Conservation (phyloP, 2,888 invertebrate species). For the Agrenia bidenticulata region DNA sequence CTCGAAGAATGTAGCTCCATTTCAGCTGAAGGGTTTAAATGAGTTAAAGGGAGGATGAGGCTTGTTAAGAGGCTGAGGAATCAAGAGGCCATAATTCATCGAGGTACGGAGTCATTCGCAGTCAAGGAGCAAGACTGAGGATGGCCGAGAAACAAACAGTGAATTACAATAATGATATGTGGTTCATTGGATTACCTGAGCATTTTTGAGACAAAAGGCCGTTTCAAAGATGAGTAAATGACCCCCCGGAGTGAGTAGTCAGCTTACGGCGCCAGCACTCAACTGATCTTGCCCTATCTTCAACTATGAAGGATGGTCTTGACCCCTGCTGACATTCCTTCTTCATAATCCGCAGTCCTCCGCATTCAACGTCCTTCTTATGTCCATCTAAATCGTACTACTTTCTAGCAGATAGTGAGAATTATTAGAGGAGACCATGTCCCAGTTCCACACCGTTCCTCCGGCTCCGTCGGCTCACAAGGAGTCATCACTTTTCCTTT, state of each 20-base stretch:
- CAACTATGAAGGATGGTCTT: conserved; percentile 50
- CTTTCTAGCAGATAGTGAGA: background rate
- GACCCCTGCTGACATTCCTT: conserved; percentile 53
- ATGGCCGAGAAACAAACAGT: conserved; percentile 48
- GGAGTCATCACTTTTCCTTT: conserved; percentile 5
- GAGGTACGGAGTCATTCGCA: conserved; percentile 17
- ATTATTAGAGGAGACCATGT: background rate
- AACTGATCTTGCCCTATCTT: conserved; percentile 50
- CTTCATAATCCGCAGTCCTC: conserved; percentile 43
- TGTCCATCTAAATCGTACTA: conserved; percentile 1
- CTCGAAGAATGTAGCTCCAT: no score
- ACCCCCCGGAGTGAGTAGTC: conserved; percentile 53
- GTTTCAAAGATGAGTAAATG: conserved; percentile 53
- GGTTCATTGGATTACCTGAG: conserved; percentile 53
- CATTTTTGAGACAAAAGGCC: conserved; percentile 53
- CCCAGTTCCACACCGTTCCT: background rate
- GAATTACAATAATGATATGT: conserved; percentile 54
- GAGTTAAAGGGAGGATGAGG: background rate
- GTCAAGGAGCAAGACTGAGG: conserved; percentile 13
- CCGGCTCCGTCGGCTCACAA: conserved; percentile 8
- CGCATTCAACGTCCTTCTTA: background rate
- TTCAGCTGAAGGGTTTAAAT: conserved; percentile 12
- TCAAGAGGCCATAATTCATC: conserved; percentile 34
- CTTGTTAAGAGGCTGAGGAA: conserved; percentile 16
- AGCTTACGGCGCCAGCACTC: conserved; percentile 53